phyloP scores from a whole-genome alignment of 2,888 invertebrate genomes.

The Acanthosoma haemorrhoidale region DNA sequence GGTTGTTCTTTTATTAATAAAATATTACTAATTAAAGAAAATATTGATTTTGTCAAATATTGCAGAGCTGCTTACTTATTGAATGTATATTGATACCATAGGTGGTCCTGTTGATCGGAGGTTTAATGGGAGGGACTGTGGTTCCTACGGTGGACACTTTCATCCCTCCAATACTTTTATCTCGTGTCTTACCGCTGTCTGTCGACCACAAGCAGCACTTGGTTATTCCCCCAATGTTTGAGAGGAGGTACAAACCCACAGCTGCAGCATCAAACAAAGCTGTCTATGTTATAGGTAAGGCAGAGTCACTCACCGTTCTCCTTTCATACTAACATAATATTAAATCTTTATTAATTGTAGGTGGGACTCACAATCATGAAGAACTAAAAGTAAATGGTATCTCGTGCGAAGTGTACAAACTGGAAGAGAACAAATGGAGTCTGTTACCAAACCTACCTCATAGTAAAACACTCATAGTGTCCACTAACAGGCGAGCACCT shows the following conservation, averaged over 20 bases:
- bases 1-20: too few species aligned
- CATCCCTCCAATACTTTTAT: slow-evolving; percentile 8
- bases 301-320: neutral
- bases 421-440: slow-evolving; percentile 16
- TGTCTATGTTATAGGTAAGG: slow-evolving; percentile 19
- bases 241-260: slow-evolving; percentile 8
- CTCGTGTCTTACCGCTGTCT: slow-evolving; percentile 2
- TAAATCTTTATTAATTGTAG: too few species aligned
- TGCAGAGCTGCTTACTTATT: too few species aligned
- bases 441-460: slow-evolving; percentile 12
- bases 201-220: neutral
- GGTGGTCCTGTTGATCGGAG: slow-evolving; percentile 17
- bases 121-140: neutral
- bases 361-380: slow-evolving; percentile 20
- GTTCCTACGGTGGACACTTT: neutral
- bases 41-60: too few species aligned
- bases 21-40: too few species aligned
- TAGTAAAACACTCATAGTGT: slow-evolving; percentile 2
- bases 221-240: slow-evolving; percentile 14
- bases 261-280: neutral
- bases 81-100: too few species aligned
- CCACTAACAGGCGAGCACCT: slow-evolving; percentile 11
- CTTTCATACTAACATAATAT: too few species aligned
- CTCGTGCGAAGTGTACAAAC: slow-evolving; percentile 16
- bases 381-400: slow-evolving; percentile 9